Evolutionary conservation across 2,797 vertebrate species (phyloP).

Genomic region (Sebastes paucispinis): DNA sequence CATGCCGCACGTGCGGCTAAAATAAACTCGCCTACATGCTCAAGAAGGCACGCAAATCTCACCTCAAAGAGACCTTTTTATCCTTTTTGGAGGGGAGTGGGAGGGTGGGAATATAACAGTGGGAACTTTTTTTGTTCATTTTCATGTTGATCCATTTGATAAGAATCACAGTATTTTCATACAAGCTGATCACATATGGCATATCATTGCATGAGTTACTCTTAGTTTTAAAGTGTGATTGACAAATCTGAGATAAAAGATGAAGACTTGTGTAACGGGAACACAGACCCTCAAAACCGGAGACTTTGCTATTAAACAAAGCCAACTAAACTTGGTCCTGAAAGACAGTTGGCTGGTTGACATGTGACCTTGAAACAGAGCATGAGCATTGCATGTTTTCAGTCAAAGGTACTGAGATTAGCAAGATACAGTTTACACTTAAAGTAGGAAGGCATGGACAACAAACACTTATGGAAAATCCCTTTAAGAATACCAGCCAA

Average conservation of each 20-base stretch:
- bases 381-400: constrained; percentile 90
- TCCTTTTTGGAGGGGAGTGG: constrained; percentile 48
- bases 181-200: constrained; percentile 81
- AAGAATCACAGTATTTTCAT: constrained; percentile 82
- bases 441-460: constrained; percentile 59
- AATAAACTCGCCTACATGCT: constrained; percentile 77
- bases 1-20: constrained; percentile 91
- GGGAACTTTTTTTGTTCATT: constrained; percentile 42
- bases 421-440: constrained; percentile 61
- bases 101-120: constrained; percentile 22
- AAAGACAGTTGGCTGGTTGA: constrained; percentile 69
- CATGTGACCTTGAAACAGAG: constrained; percentile 78
- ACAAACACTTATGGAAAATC: constrained; percentile 57
- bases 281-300: constrained; percentile 11
- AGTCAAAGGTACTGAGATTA: constrained; percentile 76
- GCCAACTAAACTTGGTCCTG: constrained; percentile 22
- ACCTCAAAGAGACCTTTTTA: constrained; percentile 58
- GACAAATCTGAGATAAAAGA: constrained; percentile 22
- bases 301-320: constrained; percentile 61
- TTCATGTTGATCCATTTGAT: constrained; percentile 75
- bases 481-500: not conserved
- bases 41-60: constrained; percentile 36
- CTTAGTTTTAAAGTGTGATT: constrained; percentile 73
- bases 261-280: constrained; percentile 31
- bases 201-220: constrained; percentile 89